Base-by-base conservation (phyloP, 2,797 vertebrate species). In the Anolis apletophallus region DNA sequence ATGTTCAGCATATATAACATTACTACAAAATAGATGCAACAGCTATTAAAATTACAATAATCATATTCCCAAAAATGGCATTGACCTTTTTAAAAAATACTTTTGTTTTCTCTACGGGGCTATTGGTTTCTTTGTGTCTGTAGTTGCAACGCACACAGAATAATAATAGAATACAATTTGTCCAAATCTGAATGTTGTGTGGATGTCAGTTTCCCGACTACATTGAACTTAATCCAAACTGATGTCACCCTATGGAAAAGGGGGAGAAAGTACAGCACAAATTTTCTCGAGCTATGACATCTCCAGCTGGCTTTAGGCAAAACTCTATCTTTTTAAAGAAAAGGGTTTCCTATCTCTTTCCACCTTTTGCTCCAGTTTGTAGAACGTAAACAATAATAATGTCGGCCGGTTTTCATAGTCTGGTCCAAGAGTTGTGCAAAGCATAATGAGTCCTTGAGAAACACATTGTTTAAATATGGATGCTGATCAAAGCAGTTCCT, bases 91-190 rank as follows among this genome's bases (percentile, higher is more conserved):
- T 14, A 40, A 50, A 68, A 72, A 50, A 68, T 16, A 89, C 86
- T 5, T 7, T 76, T 88, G 76, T 67, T n/a, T 75, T 84, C 55
- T 77, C 84, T 77, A 86, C 78, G 29, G 91, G 84, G 40, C 19
- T 16, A 32, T 80, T 80, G 89, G 73, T 69, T 84, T 77, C 68
- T n/a, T 87, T 89, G 73, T 87, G 80, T 85, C 91, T 40, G 77
- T 75, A 19, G 57, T 73, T 92, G n/a, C 19, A 88, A 17, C 91
- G 88, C 69, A 67, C 74, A 50, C 32, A 76, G 8, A 3, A 23
- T 88, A 90, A 26, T 87, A 91, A 78, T 74, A 34, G 84, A 78
- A 0, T 0, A 86, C 85, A 68, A 82, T 59, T 83, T 74, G 21
- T 34, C 40, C 61, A 78, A 7, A 57, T 90, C 29, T 86, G 64